phyloP scores from a whole-genome alignment of 2,113 vertebrate species.

The Lipotes vexillifer region DNA sequence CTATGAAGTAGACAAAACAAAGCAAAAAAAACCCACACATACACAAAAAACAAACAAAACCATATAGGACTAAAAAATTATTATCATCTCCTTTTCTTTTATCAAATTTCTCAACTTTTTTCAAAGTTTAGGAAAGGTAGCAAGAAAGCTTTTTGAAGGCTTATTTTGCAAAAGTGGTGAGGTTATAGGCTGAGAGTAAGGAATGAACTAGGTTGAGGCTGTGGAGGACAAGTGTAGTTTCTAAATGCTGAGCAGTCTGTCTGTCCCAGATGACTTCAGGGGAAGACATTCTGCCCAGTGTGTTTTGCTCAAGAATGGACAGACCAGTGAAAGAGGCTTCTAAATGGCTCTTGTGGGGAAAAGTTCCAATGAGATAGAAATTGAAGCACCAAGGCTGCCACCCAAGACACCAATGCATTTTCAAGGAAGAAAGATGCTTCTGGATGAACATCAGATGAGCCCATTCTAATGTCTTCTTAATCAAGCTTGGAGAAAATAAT shows the following conservation, averaged over 20 bases:
- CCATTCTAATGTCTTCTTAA: not conserved
- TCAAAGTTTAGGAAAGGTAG: not conserved
- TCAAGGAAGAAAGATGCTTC: not conserved
- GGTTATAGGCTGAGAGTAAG: not conserved
- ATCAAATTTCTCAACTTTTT: not conserved
- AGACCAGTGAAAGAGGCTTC: not conserved
- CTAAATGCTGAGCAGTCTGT: not conserved
- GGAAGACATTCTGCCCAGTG: not conserved
- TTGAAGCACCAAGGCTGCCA: not conserved
- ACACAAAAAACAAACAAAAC: rapidly evolving
- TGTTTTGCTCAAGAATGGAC: not conserved
- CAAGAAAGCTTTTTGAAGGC: not conserved
- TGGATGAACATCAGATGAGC: not conserved
- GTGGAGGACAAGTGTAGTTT: not conserved
- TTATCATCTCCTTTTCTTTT: not conserved
- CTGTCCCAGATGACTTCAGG: not conserved
- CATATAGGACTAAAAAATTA: not conserved
- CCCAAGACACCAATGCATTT: not conserved
- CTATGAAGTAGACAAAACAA: not conserved
- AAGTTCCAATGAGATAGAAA: not conserved
- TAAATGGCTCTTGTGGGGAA: too few species aligned
- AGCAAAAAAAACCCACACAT: not conserved
- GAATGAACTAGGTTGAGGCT: not conserved
- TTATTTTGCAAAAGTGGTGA: not conserved
- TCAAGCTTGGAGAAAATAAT: not conserved